Conservation (phyloP, 2,113 vertebrate genomes). For the Notothenia coriiceps region DNA sequence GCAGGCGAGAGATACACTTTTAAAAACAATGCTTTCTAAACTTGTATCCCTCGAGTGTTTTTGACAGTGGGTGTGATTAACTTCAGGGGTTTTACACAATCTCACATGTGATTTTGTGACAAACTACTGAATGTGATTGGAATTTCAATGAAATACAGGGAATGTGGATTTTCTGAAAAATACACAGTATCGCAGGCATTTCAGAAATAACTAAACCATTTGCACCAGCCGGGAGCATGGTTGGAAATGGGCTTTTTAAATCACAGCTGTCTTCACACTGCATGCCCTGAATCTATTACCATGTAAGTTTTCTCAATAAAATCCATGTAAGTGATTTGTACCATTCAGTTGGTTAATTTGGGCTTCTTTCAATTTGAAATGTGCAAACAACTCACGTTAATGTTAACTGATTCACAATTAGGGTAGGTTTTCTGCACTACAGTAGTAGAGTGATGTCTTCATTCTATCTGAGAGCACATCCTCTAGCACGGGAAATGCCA, state of each 20-base stretch:
- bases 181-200: neutral
- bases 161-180: conserved; percentile 16
- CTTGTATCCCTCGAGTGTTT: conserved; percentile 9
- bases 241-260: conserved; percentile 33
- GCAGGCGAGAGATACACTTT: neutral
- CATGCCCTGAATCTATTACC: conserved; percentile 16
- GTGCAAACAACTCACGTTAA: neutral
- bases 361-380: conserved; percentile 1
- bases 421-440: neutral
- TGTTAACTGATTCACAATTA: conserved; percentile 7
- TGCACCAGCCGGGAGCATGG: conserved; percentile 7
- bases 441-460: neutral
- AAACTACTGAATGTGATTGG: neutral
- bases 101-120: neutral
- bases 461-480: conserved; percentile 1
- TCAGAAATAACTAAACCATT: conserved; percentile 19
- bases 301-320: conserved; percentile 20
- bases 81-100: conserved; percentile 10
- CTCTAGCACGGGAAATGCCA: neutral
- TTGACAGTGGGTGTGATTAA: conserved; percentile 16
- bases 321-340: conserved; percentile 8
- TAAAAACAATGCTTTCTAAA: neutral
- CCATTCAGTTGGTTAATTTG: neutral
- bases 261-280: conserved; percentile 34
- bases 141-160: conserved; percentile 8